phyloP scores from a whole-genome alignment of 2,797 vertebrate genomes.

The Silurus lanzhouensis region DNA sequence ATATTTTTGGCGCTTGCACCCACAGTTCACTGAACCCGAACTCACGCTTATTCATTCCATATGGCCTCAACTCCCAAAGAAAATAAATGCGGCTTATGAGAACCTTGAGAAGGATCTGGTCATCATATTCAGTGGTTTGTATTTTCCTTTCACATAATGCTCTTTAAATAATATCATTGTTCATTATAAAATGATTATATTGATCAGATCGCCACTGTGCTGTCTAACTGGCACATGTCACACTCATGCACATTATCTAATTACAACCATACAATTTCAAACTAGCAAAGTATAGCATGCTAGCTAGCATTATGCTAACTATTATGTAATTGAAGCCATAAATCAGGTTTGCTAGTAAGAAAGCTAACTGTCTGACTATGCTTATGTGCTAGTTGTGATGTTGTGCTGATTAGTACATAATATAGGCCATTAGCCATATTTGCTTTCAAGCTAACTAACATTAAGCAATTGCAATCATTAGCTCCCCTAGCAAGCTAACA shows the following conservation, averaged over 20 bases:
- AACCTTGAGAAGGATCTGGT: conserved; percentile 79
- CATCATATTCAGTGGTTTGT: conserved; percentile 77
- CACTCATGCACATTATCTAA: background rate
- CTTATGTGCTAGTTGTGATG: background rate
- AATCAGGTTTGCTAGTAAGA: background rate
- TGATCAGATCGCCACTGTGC: background rate
- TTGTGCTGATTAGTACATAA: background rate
- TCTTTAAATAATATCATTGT: background rate
- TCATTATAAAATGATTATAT: background rate
- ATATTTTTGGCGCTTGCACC: conserved; percentile 93
- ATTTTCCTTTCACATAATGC: background rate
- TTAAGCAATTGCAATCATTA: background rate
- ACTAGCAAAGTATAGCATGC: background rate
- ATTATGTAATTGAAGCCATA: background rate
- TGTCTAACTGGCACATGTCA: background rate
- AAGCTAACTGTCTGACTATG: background rate
- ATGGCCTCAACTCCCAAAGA: conserved; percentile 90
- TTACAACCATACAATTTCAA: background rate
- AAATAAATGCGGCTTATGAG: conserved; percentile 92
- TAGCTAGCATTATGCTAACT: background rate
- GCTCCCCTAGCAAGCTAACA: background rate
- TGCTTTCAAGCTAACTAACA: background rate
- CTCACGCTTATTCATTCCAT: conserved; percentile 85
- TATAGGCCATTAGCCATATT: background rate
- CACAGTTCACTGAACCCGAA: conserved; percentile 85